A percentile compares a stretch with the other conserved stretches of the same genome.
These are phyloP conservation scores for Dolomedes plantarius DNA, from an alignment of 2,888 invertebrate genomes.

Conservation along the genomic window DNA sequence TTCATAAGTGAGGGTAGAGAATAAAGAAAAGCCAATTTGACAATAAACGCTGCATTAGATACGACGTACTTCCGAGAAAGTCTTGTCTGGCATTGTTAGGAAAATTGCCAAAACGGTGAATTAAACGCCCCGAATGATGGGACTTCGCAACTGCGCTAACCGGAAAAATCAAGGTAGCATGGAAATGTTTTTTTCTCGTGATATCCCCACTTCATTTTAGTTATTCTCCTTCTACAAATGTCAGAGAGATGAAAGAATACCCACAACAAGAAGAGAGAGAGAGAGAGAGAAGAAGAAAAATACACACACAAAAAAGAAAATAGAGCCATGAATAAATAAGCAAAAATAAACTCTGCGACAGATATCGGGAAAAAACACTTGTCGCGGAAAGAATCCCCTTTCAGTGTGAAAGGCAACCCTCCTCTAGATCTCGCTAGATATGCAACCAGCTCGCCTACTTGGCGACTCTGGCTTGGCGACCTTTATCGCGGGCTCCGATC, in stretches of 20 bases:
- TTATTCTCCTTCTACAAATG: background rate
- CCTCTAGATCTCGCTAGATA: no score
- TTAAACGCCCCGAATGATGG: background rate
- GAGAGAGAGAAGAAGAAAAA: no score
- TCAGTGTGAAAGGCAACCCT: background rate
- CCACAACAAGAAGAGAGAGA: background rate
- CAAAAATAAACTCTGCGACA: background rate
- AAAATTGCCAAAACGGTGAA: background rate
- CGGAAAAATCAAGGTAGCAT: background rate
- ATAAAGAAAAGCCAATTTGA: no score
- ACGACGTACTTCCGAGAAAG: background rate
- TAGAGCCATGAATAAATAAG: background rate
- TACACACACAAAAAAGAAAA: no score
- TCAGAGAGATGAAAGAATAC: background rate
- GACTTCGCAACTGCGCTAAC: background rate
- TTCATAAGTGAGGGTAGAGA: no score
- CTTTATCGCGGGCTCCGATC: background rate
- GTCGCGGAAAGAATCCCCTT: background rate
- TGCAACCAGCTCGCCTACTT: no score
- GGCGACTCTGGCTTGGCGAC: background rate
- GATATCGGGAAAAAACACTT: background rate
- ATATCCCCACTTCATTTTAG: background rate
- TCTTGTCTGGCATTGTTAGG: background rate
- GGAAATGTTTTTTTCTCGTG: background rate
- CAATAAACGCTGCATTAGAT: background rate